Evolutionary conservation across 1,140 invertebrate species (phyloP).

Genomic region (Portunus trituberculatus): DNA sequence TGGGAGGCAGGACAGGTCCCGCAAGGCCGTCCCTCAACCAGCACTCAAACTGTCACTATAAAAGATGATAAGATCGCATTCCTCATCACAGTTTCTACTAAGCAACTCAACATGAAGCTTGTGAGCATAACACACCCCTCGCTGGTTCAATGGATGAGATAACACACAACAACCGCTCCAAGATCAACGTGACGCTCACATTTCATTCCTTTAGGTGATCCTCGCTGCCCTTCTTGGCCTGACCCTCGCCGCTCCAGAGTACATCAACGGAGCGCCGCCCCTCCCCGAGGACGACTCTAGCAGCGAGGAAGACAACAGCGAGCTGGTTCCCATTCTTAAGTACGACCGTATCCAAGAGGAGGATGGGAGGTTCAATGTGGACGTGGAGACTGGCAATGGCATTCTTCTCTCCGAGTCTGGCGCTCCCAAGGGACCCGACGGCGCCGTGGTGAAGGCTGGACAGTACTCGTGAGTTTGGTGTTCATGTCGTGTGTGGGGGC

Average conservation of each 20-base stretch:
- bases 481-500: too few species aligned
- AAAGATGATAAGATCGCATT: too few species aligned
- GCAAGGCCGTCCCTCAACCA: too few species aligned
- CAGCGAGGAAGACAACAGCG: not conserved
- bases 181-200: too few species aligned
- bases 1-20: too few species aligned
- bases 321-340: constrained; percentile 60
- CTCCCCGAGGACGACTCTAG: not conserved
- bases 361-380: constrained; percentile 69
- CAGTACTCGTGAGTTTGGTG: constrained; percentile 62
- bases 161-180: too few species aligned
- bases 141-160: too few species aligned
- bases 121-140: too few species aligned
- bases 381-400: constrained; percentile 71
- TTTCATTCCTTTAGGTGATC: constrained; percentile 31
- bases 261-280: not conserved
- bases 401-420: constrained; percentile 65
- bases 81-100: too few species aligned
- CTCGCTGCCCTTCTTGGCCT: constrained; percentile 37
- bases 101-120: too few species aligned
- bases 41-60: too few species aligned
- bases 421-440: constrained; percentile 53
- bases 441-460: constrained; percentile 65
- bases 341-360: constrained; percentile 69
- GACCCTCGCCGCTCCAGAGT: constrained; percentile 36